These are phyloP conservation scores for Loriculus beryllinus DNA, from an alignment of 2,797 vertebrate genomes.

Conservation along the genomic window DNA sequence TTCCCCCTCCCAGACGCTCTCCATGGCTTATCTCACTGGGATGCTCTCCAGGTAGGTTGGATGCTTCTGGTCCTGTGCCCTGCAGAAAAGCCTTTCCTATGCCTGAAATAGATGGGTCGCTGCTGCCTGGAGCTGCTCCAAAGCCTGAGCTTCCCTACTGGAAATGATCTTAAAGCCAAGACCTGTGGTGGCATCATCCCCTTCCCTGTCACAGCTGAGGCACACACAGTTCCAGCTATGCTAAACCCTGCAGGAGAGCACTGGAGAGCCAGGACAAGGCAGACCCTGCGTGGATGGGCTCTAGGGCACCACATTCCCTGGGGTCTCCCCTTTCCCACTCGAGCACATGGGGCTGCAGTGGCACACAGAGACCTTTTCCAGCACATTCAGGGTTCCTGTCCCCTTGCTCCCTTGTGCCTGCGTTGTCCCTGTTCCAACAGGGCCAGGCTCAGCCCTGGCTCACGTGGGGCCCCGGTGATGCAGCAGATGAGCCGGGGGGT, in stretches of 20 bases:
- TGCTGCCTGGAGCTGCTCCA: background rate
- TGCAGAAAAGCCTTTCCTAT: background rate
- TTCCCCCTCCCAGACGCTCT: constrained; percentile 81
- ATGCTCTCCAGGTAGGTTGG: constrained; percentile 90
- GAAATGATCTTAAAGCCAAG: background rate
- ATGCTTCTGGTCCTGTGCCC: background rate
- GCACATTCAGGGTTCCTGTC: background rate
- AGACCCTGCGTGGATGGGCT: background rate
- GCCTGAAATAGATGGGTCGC: background rate
- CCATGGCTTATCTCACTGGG: constrained; percentile 92
- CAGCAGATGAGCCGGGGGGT: background rate
- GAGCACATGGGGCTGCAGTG: background rate
- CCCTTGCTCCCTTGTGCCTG: background rate
- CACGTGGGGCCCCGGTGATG: background rate
- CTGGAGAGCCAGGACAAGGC: background rate
- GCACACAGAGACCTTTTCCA: background rate
- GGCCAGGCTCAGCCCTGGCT: background rate
- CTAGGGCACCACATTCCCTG: background rate
- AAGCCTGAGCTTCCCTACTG: background rate
- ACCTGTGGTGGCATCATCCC: background rate
- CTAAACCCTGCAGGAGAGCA: background rate
- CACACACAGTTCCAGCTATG: background rate
- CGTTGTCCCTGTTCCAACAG: background rate
- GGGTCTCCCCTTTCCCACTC: background rate
- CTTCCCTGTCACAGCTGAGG: background rate